phyloP scores from a whole-genome alignment of 1,140 invertebrate species.

The Drosophila gunungcola region DNA sequence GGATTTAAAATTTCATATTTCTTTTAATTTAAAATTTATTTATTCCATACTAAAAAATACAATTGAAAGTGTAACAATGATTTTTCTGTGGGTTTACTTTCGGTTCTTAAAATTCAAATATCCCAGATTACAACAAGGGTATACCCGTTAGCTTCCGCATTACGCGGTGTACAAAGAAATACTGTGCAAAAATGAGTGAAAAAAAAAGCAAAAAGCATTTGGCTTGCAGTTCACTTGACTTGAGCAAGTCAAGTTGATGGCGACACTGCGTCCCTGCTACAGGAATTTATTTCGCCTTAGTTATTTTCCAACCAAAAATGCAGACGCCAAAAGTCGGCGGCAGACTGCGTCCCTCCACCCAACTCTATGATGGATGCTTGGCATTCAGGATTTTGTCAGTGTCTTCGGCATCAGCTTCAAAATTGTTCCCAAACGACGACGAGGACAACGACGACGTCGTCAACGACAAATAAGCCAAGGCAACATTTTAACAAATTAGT shows the following conservation, averaged over 20 bases:
- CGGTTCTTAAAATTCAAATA: not conserved
- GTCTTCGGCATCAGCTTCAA: slow-evolving; percentile 28
- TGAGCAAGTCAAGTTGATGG: slow-evolving; percentile 53
- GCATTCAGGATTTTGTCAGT: slow-evolving; percentile 44
- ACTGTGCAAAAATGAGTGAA: not conserved
- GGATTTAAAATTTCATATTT: too few species aligned
- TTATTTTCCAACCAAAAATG: slow-evolving; percentile 65
- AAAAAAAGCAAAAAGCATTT: slow-evolving; percentile 51
- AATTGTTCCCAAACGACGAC: slow-evolving; percentile 31
- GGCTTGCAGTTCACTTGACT: slow-evolving; percentile 68
- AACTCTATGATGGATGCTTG: slow-evolving; percentile 62
- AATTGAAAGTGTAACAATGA: too few species aligned
- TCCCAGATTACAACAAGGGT: not conserved
- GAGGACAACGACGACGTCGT: slow-evolving; percentile 53
- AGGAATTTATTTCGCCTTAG: slow-evolving; percentile 61
- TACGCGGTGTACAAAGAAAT: not conserved
- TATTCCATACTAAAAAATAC: too few species aligned
- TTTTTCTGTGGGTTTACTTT: too few species aligned
- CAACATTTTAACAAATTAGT: slow-evolving; percentile 78
- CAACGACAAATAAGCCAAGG: slow-evolving; percentile 65
- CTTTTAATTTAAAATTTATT: too few species aligned
- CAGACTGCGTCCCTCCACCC: slow-evolving; percentile 13
- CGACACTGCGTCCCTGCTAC: slow-evolving; percentile 30
- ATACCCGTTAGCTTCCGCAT: not conserved
- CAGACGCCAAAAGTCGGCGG: slow-evolving; percentile 59